phyloP scores from a whole-genome alignment of 2,888 invertebrate species.

The Chalcis sispes region DNA sequence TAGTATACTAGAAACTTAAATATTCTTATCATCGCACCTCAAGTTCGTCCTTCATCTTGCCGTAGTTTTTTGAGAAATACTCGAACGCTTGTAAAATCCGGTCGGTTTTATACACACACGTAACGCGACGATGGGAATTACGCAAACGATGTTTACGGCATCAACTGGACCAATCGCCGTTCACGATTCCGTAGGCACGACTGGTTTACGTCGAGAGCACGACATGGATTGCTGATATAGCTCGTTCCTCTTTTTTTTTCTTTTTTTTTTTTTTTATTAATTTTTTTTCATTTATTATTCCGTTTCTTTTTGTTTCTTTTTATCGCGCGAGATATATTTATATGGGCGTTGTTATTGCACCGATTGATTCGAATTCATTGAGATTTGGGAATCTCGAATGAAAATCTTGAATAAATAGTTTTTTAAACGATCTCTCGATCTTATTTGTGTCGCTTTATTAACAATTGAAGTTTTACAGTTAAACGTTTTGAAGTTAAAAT shows the following conservation, averaged over 20 bases:
- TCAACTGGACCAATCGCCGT: conserved; percentile 7
- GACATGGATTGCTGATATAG: conserved; percentile 34
- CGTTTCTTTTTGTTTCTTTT: too few species aligned
- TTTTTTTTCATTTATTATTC: too few species aligned
- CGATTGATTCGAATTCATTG: too few species aligned
- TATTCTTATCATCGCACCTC: conserved; percentile 40
- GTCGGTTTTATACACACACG: conserved; percentile 49
- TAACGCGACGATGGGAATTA: conserved; percentile 30
- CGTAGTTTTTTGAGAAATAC: conserved; percentile 8
- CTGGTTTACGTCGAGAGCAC: conserved; percentile 49
- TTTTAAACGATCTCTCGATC: too few species aligned
- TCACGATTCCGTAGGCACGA: conserved; percentile 46
- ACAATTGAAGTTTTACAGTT: too few species aligned
- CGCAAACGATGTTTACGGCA: conserved; percentile 50
- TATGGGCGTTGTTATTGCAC: too few species aligned
- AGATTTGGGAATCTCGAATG: too few species aligned
- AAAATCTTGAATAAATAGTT: too few species aligned
- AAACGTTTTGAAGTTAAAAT: too few species aligned
- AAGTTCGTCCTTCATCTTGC: conserved; percentile 51
- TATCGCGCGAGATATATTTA: too few species aligned
- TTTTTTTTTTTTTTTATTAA: background rate
- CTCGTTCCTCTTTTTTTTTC: conserved; percentile 18
- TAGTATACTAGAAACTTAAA: background rate
- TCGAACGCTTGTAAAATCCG: conserved; percentile 21
- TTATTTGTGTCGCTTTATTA: too few species aligned